These are phyloP conservation scores for Trematomus bernacchii DNA, from an alignment of 2,797 vertebrate genomes.

Conservation along the genomic window DNA sequence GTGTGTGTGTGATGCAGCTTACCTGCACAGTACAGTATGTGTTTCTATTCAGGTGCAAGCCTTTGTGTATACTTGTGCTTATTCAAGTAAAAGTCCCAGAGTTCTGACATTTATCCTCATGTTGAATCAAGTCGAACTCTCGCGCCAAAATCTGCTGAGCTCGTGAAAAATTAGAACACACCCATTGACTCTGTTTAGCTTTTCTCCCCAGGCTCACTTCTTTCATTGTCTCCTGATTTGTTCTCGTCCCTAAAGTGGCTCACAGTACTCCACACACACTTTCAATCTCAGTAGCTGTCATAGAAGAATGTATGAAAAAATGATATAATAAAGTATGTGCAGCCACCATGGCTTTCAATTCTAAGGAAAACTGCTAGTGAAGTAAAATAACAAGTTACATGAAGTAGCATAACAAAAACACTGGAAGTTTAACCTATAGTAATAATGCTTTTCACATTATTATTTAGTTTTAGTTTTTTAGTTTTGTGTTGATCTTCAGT, in stretches of 20 bases:
- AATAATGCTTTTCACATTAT: no score
- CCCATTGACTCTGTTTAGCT: slow-evolving; percentile 73
- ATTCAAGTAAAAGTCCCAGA: slow-evolving; percentile 54
- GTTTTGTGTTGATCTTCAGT: not conserved
- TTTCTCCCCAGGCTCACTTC: slow-evolving; percentile 73
- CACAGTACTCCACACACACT: slow-evolving; percentile 47
- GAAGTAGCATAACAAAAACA: slow-evolving; percentile 1
- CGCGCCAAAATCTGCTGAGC: slow-evolving; percentile 71
- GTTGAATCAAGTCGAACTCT: slow-evolving; percentile 71
- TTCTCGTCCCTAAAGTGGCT: slow-evolving; percentile 72
- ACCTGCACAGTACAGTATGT: not conserved
- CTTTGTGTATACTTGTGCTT: slow-evolving; percentile 39
- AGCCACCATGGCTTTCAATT: slow-evolving; percentile 20
- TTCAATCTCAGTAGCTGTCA: slow-evolving; percentile 74
- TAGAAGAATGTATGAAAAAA: slow-evolving; percentile 32
- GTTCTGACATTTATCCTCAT: slow-evolving; percentile 71
- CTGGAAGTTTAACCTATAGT: not conserved
- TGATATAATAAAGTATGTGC: slow-evolving; percentile 41
- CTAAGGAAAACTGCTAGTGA: slow-evolving; percentile 22
- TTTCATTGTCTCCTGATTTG: slow-evolving; percentile 81
- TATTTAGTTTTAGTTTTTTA: not conserved
- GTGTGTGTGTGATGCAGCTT: not conserved
- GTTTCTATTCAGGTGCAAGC: slow-evolving; percentile 11
- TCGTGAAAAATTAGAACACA: slow-evolving; percentile 72
- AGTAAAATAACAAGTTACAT: slow-evolving; percentile 22